A percentile compares a stretch with the other conserved stretches of the same genome.
phyloP scores from a whole-genome alignment of 2,113 vertebrate species.

The Cnemophilus loriae region DNA sequence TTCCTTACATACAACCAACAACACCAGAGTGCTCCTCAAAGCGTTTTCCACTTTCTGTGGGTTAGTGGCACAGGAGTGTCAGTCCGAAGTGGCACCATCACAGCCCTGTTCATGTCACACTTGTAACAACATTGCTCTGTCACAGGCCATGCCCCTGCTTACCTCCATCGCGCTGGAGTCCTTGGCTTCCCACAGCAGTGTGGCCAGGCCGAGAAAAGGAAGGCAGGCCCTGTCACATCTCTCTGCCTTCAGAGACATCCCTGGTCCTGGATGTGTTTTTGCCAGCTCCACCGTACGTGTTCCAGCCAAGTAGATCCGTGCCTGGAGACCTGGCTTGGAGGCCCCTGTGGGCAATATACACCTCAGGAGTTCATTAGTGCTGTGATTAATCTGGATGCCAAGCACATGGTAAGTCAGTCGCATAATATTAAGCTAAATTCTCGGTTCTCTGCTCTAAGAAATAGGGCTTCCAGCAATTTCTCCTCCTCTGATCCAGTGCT shows the following conservation, averaged over 20 bases:
- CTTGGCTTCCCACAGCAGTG: not conserved
- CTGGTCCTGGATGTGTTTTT: not conserved
- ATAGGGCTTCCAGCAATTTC: not conserved
- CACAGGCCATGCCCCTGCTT: not conserved
- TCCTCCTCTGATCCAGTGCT: not conserved
- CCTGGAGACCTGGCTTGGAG: not conserved
- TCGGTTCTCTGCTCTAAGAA: not conserved
- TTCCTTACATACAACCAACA: not conserved
- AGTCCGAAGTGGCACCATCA: not conserved
- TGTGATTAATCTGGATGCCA: not conserved
- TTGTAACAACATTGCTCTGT: not conserved
- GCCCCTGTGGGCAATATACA: not conserved
- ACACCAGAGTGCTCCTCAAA: not conserved
- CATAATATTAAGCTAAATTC: not conserved
- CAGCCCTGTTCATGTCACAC: not conserved
- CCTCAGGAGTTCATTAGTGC: not conserved
- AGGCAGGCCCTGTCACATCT: not conserved
- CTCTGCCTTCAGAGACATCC: not conserved
- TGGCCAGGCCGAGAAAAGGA: not conserved
- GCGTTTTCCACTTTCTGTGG: not conserved
- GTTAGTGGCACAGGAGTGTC: not conserved
- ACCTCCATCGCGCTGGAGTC: not conserved
- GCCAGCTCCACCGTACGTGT: fast-evolving
- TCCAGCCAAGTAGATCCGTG: not conserved
- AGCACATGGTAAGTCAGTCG: not conserved